Evolutionary conservation across 1,140 invertebrate species (phyloP).

Genomic region (Archivesica marissinica): DNA sequence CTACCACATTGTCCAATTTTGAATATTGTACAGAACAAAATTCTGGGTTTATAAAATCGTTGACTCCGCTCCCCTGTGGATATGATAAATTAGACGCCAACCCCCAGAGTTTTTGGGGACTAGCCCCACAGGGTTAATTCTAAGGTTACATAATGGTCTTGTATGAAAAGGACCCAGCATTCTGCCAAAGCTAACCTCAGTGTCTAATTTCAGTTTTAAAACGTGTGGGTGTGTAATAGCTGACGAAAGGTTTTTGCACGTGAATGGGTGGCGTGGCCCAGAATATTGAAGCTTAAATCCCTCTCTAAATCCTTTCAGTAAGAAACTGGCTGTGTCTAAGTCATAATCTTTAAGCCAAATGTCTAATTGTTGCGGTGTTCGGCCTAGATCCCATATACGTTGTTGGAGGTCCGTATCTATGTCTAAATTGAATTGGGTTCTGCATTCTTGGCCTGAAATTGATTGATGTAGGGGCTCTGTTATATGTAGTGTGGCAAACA

Average conservation of each 20-base stretch:
- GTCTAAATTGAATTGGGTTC: background rate
- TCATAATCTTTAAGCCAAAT: background rate
- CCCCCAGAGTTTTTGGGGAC: background rate
- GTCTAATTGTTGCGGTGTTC: background rate
- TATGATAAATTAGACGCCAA: background rate
- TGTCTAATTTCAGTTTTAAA: background rate
- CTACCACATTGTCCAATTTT: background rate
- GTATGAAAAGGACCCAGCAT: background rate
- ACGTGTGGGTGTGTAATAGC: background rate
- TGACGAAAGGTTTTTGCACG: background rate
- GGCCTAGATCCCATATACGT: background rate
- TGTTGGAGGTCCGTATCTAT: background rate
- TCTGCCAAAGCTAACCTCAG: background rate
- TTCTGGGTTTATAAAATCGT: background rate
- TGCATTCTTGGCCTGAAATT: background rate
- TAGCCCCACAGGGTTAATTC: background rate
- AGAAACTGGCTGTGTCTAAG: background rate
- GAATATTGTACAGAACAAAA: background rate
- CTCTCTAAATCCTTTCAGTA: background rate
- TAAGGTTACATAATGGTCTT: background rate
- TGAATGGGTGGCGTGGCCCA: background rate
- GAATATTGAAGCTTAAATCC: background rate
- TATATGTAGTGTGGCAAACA: background rate
- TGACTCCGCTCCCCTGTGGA: background rate
- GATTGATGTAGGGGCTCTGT: no score